These are phyloP conservation scores for Alligator mississippiensis DNA, from an alignment of 2,113 vertebrate species.

Conservation along the genomic window DNA sequence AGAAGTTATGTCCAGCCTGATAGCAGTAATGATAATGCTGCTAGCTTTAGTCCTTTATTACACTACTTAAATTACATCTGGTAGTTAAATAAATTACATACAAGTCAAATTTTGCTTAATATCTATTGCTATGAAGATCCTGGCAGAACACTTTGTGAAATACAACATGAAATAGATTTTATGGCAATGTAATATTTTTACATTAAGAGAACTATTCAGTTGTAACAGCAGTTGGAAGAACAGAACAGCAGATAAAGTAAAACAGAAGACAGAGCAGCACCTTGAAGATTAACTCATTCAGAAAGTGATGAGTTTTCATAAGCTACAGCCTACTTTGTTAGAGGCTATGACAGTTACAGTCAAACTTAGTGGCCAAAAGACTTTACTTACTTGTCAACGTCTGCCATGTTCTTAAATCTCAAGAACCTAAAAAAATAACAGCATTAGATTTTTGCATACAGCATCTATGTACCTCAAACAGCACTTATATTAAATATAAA, in stretches of 20 bases:
- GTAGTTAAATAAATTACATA: background rate
- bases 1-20: background rate
- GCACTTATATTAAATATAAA: background rate
- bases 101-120: background rate
- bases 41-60: background rate
- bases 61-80: background rate
- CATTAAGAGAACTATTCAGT: background rate
- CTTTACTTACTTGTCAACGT: constrained; percentile 96
- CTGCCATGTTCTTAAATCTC: constrained; percentile 87
- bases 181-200: background rate
- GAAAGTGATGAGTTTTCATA: too few species aligned
- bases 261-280: too few species aligned
- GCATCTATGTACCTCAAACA: background rate
- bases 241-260: background rate
- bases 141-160: background rate
- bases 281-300: too few species aligned
- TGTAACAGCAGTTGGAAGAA: background rate
- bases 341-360: background rate
- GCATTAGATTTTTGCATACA: background rate
- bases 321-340: too few species aligned
- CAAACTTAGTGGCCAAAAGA: background rate
- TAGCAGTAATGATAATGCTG: background rate
- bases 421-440: constrained; percentile 52
- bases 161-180: background rate
- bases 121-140: background rate